phyloP scores from a whole-genome alignment of 2,797 vertebrate genomes.

The Chloroceryle amazona region DNA sequence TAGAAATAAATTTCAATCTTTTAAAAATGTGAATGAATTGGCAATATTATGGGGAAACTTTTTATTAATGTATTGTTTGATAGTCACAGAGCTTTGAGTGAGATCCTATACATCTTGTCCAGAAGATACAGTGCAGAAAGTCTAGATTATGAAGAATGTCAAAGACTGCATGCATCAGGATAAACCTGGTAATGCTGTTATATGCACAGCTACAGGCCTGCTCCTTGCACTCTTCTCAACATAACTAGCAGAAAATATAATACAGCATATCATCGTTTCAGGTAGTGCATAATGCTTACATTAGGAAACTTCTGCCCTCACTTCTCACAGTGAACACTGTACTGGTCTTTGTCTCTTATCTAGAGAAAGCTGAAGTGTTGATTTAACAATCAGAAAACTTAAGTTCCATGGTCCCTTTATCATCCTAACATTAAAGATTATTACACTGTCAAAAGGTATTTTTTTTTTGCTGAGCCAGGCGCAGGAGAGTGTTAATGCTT shows the following conservation, averaged over 20 bases:
- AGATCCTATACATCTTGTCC: background rate
- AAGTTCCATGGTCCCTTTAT: background rate
- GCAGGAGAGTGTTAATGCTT: background rate
- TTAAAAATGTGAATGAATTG: background rate
- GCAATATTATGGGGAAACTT: background rate
- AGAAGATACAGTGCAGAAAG: background rate
- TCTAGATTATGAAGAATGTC: background rate
- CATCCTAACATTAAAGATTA: constrained; percentile 24
- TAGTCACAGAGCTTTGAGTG: background rate
- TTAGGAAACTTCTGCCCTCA: background rate
- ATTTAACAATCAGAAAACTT: constrained; percentile 25
- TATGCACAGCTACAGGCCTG: background rate
- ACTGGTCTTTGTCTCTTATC: background rate
- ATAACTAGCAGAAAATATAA: background rate
- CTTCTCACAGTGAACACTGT: background rate
- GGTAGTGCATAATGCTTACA: background rate
- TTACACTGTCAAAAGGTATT: background rate
- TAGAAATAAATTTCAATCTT: background rate
- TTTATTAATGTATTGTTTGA: background rate
- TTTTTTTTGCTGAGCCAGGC: constrained; percentile 10
- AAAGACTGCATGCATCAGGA: background rate
- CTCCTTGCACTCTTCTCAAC: background rate
- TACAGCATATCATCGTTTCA: background rate
- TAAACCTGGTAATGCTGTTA: background rate
- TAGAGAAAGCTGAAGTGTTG: background rate